A percentile compares a stretch with the other conserved stretches of the same genome.
These are phyloP conservation scores for Heterocephalus glaber DNA, from an alignment of 2,113 vertebrate genomes.

Conservation along the genomic window DNA sequence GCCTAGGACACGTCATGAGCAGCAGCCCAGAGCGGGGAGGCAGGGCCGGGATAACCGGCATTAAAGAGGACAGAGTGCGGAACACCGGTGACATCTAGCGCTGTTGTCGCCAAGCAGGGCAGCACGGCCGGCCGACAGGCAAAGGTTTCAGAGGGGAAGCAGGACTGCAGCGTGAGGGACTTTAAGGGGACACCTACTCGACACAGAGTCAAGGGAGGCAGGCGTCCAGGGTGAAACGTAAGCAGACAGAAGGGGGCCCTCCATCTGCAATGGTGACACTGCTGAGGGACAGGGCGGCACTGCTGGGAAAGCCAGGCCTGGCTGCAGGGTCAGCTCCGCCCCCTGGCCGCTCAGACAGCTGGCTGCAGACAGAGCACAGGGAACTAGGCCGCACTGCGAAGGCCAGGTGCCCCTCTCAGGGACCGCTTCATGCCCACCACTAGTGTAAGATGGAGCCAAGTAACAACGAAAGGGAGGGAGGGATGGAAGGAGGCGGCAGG, in stretches of 20 bases:
- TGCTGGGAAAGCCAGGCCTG: neutral
- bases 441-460: neutral
- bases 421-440: neutral
- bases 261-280: too few species aligned
- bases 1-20: too few species aligned
- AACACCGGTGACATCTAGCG: rapidly evolving
- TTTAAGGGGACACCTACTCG: neutral
- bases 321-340: neutral
- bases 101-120: neutral
- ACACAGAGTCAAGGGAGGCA: neutral
- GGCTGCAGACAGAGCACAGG: too few species aligned
- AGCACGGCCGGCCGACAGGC: neutral
- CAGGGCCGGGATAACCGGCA: neutral
- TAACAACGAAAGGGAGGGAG: too few species aligned
- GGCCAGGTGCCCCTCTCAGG: neutral
- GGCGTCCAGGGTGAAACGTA: too few species aligned
- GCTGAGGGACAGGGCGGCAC: neutral
- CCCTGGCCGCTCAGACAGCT: too few species aligned
- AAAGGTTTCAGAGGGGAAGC: neutral
- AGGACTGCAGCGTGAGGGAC: neutral
- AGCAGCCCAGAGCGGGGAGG: neutral
- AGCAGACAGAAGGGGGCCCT: neutral
- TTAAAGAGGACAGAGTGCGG: neutral
- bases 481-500: neutral
- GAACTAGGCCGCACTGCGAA: too few species aligned